These are phyloP conservation scores for Salvelinus namaycush DNA, from an alignment of 2,113 vertebrate species.

Conservation along the genomic window DNA sequence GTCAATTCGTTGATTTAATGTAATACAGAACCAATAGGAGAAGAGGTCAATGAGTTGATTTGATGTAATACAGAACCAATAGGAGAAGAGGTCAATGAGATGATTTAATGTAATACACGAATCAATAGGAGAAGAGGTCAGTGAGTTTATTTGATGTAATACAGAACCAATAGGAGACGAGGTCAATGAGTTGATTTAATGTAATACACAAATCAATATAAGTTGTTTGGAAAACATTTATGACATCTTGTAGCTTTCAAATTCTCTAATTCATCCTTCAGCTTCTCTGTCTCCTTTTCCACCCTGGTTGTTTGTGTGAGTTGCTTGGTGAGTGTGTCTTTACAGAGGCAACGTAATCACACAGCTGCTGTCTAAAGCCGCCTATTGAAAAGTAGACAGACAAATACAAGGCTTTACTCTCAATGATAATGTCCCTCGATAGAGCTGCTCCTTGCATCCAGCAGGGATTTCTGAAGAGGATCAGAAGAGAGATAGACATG, in stretches of 20 bases:
- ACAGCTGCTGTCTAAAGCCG: conserved; percentile 55
- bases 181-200: no score
- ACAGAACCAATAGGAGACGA: no score
- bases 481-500: conserved; percentile 68
- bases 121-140: no score
- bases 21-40: not conserved
- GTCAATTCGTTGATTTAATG: no score
- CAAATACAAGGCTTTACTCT: conserved; percentile 69
- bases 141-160: no score
- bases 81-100: no score
- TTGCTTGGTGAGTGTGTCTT: conserved; percentile 59
- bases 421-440: conserved; percentile 66
- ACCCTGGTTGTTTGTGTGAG: conserved; percentile 12
- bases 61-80: no score
- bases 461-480: conserved; percentile 63
- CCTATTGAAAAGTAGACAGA: conserved; percentile 58
- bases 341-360: conserved; percentile 66
- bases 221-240: not conserved
- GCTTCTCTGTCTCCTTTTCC: no score
- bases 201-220: no score
- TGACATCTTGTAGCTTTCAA: not conserved
- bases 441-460: conserved; percentile 55
- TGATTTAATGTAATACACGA: no score
- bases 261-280: not conserved
- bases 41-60: no score